These are phyloP conservation scores for Seriola aureovittata DNA, from an alignment of 2,113 vertebrate genomes.

Conservation along the genomic window DNA sequence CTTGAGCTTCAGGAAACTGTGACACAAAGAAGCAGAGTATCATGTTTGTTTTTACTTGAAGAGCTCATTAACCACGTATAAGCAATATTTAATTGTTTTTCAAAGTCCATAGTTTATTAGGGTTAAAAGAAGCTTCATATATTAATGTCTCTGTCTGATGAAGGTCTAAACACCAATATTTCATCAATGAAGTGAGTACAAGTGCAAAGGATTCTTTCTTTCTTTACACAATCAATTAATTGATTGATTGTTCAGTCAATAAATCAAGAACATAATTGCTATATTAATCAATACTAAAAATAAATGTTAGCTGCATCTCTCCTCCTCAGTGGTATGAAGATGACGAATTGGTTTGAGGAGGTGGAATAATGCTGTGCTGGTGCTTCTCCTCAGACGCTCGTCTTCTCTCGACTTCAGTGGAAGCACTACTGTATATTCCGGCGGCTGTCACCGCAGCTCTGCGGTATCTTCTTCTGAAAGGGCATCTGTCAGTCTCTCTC, in stretches of 20 bases:
- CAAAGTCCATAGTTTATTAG: too few relatives aligned
- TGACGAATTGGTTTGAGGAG: background rate
- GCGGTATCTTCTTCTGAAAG: slow-evolving; percentile 56
- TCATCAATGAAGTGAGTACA: too few relatives aligned
- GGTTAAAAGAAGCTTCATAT: too few relatives aligned
- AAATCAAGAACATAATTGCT: background rate
- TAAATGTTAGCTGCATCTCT: background rate
- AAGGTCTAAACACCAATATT: background rate
- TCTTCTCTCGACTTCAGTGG: slow-evolving; percentile 10
- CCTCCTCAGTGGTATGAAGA: background rate
- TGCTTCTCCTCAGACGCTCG: background rate
- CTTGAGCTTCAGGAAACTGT: too few relatives aligned
- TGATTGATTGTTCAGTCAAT: too few relatives aligned
- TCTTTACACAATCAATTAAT: too few relatives aligned
- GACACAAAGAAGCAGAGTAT: too few relatives aligned
- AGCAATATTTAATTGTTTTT: too few relatives aligned
- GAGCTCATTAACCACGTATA: too few relatives aligned
- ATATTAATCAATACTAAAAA: background rate
- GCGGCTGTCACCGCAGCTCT: slow-evolving; percentile 44
- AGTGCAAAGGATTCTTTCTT: too few relatives aligned
- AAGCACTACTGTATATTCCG: slow-evolving; percentile 30
- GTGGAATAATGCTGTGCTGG: background rate
- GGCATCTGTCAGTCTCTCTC: slow-evolving; percentile 69
- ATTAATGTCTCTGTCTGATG: background rate
- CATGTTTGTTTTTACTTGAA: too few relatives aligned